Evolutionary conservation across 2,888 invertebrate species (phyloP).

Genomic region (Tridacna gigas): DNA sequence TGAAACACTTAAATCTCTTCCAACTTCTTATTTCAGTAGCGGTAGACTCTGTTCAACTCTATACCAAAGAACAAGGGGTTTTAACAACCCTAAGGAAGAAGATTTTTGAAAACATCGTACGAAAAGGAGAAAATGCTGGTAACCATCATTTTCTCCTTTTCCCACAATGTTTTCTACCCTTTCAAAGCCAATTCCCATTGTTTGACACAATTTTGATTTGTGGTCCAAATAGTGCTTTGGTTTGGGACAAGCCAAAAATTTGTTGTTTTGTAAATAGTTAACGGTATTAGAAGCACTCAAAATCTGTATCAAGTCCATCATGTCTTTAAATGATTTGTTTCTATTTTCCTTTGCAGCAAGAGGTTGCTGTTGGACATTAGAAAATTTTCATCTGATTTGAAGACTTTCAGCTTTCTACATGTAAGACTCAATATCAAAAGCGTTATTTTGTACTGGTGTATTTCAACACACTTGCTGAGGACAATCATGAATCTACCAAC

Average conservation of each 20-base stretch:
- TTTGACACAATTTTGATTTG: too few relatives aligned
- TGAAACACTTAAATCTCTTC: too few relatives aligned
- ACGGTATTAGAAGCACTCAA: not conserved
- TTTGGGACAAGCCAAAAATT: not conserved
- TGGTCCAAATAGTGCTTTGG: too few relatives aligned
- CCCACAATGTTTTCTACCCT: too few relatives aligned
- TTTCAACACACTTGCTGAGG: not conserved
- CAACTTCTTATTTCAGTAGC: too few relatives aligned
- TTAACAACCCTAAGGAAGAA: too few relatives aligned
- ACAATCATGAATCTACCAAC: not conserved
- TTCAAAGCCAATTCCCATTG: too few relatives aligned
- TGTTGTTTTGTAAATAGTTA: not conserved
- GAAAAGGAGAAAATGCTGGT: too few relatives aligned
- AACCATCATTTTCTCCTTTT: too few relatives aligned
- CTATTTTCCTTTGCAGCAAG: slow-evolving; percentile 13
- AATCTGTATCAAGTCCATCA: not conserved
- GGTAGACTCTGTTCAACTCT: too few relatives aligned
- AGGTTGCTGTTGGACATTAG: not conserved
- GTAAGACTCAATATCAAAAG: not conserved
- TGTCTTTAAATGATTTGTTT: not conserved
- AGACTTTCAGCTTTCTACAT: not conserved
- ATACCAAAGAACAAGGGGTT: too few relatives aligned
- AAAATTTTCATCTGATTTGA: not conserved
- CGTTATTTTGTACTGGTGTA: not conserved
- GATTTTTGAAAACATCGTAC: too few relatives aligned